These are phyloP conservation scores for Galbula dea DNA, from an alignment of 2,113 vertebrate genomes.

Conservation along the genomic window DNA sequence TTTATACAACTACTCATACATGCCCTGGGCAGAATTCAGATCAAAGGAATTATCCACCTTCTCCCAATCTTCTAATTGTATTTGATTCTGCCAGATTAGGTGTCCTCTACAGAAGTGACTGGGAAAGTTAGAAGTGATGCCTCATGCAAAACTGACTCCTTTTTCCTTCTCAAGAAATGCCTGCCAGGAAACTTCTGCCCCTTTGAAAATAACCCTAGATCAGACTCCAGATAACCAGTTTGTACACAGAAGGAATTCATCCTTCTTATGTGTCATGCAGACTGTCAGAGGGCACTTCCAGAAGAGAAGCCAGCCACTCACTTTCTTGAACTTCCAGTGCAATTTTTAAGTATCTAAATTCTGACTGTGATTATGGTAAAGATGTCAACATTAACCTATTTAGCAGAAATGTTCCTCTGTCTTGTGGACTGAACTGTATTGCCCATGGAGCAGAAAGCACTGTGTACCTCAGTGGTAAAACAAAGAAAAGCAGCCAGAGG, in stretches of 20 bases:
- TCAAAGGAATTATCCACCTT: not conserved
- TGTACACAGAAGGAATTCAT: not conserved
- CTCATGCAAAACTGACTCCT: not conserved
- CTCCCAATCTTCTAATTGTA: not conserved
- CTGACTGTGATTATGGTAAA: not conserved
- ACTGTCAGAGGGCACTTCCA: not conserved
- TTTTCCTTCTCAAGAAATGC: not conserved
- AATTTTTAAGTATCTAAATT: not conserved
- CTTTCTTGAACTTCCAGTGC: not conserved
- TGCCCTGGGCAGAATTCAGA: conserved; percentile 31
- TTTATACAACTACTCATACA: conserved; percentile 18
- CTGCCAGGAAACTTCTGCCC: not conserved
- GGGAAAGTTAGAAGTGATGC: conserved; percentile 8
- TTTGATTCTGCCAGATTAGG: conserved; percentile 12
- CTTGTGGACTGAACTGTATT: not conserved
- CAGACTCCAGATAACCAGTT: not conserved
- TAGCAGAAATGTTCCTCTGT: not conserved
- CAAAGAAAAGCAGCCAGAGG: not conserved
- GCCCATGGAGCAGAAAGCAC: not conserved
- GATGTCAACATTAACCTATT: not conserved
- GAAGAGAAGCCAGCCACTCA: not conserved
- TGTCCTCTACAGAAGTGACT: not conserved
- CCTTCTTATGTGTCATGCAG: not conserved
- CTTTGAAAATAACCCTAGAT: not conserved
- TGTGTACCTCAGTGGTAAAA: not conserved